Conservation (phyloP, 2,797 vertebrate species). For the Amphiprion clarkii region DNA sequence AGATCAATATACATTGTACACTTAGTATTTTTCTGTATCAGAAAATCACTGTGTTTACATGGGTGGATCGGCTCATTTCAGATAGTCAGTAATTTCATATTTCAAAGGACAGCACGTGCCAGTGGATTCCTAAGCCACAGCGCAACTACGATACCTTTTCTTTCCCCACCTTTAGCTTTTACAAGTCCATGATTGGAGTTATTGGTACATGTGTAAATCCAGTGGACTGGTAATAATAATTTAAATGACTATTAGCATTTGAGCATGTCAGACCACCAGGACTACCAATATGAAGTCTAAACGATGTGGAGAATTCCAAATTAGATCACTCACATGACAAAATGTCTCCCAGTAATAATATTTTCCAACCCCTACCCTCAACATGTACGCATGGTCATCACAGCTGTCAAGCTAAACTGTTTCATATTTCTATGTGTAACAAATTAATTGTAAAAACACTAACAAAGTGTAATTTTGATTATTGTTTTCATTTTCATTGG, state of each 20-base stretch:
- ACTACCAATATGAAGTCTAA: neutral
- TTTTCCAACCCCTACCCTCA: conserved; percentile 29
- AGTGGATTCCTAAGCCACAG: conserved; percentile 42
- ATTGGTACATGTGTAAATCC: conserved; percentile 43
- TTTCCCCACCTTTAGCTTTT: conserved; percentile 45
- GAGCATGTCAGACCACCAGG: neutral
- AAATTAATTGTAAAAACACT: conserved; percentile 46
- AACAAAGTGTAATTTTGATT: conserved; percentile 48
- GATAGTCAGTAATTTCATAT: conserved; percentile 72
- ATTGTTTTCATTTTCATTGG: conserved; percentile 23
- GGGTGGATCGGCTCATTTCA: conserved; percentile 82
- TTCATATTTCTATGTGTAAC: conserved; percentile 46
- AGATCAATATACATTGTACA: conserved; percentile 78
- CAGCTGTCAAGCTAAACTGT: conserved; percentile 43
- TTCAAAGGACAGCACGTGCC: conserved; percentile 52
- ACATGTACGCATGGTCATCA: conserved; percentile 30
- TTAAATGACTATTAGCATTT: neutral
- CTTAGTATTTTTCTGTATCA: conserved; percentile 89
- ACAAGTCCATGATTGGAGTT: conserved; percentile 35
- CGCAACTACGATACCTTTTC: conserved; percentile 26
- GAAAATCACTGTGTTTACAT: conserved; percentile 87
- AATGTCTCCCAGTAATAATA: conserved; percentile 9
- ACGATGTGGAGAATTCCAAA: conserved; percentile 17
- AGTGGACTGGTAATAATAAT: conserved; percentile 12
- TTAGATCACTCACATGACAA: conserved; percentile 8